A percentile compares a stretch with the other conserved stretches of the same genome.
These are phyloP conservation scores for Amphibalanus amphitrite DNA, from an alignment of 1,140 invertebrate genomes.

Conservation along the genomic window DNA sequence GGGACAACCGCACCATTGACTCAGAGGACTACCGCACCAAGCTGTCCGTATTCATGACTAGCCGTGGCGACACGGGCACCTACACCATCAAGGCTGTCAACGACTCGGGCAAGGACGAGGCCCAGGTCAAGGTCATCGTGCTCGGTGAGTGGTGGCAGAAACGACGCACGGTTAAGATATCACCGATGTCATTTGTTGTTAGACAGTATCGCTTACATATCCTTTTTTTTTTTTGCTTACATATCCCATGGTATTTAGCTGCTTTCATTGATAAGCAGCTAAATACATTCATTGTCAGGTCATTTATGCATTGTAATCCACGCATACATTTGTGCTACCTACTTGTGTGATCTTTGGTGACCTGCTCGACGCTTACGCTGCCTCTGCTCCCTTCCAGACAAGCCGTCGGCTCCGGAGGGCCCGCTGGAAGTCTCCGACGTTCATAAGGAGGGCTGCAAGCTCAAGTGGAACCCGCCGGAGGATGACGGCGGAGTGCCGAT, in stretches of 20 bases:
- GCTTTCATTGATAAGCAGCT: too few species aligned
- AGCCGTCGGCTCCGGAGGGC: slow-evolving; percentile 83
- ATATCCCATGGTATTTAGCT: too few species aligned
- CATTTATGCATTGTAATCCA: too few species aligned
- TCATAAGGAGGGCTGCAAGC: slow-evolving; percentile 83
- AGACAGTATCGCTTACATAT: too few species aligned
- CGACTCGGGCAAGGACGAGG: slow-evolving; percentile 78
- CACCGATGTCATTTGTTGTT: too few species aligned
- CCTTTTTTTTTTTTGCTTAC: too few species aligned
- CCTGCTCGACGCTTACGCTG: too few species aligned
- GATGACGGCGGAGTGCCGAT: slow-evolving; percentile 89
- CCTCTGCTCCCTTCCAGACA: too few species aligned
- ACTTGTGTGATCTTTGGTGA: too few species aligned
- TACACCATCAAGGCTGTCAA: slow-evolving; percentile 80
- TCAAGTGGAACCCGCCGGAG: slow-evolving; percentile 87
- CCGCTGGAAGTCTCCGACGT: slow-evolving; percentile 81
- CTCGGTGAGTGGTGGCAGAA: slow-evolving; percentile 32
- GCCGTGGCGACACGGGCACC: slow-evolving; percentile 63
- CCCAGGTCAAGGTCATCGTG: slow-evolving; percentile 68
- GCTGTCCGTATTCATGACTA: slow-evolving; percentile 49
- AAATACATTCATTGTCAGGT: too few species aligned
- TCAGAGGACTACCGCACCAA: slow-evolving; percentile 73
- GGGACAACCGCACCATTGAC: slow-evolving; percentile 55
- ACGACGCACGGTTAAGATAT: too few species aligned
- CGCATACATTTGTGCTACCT: too few species aligned